Base-by-base conservation (phyloP, 92 coral and sea anemone species). In the Paramuricea clavata region DNA sequence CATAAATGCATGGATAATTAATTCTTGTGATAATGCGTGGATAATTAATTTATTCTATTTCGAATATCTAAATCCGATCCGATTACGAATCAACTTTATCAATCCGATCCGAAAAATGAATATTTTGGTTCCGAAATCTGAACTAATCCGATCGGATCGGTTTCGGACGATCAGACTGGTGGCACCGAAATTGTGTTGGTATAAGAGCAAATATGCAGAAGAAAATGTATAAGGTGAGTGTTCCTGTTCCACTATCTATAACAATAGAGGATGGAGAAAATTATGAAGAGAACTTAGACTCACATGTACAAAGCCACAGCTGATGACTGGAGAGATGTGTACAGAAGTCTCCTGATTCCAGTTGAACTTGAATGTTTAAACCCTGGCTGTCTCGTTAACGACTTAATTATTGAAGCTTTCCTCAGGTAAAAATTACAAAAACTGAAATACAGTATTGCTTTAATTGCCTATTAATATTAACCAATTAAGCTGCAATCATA, bases 141-240 rank as follows among this genome's bases (percentile, higher is more conserved):
- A n/a, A n/a, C n/a, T n/a, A n/a, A n/a, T n/a, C n/a, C n/a, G n/a
- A n/a, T n/a, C n/a, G n/a, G n/a, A n/a, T n/a, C n/a, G 87, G 78
- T 33, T 69, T 69, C 43, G 69, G 43, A 30, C 78, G 61, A 30
- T 67, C 34, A 49, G 78, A 83, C 47, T 83, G 87, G 87, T 50
- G 62, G 62, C 81, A 69, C 68, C 54, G 79, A 69, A 83, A 83
- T 42, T 30, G 81, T 27, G 87, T 83, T 41, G 87, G 80, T 19
- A n/a, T 17, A 68, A 83, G 61, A 83, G 87, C 80, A 19, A 76
- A 83, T 26, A 69, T 67, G 80, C 57, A 69, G 23, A 68, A 76
- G 75, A 68, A 67, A 44, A 69, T 61, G 22, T 83, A 83, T 49
- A 27, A 44, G 28, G 87, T 83, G 41, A 79, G 69, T 67, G 87